Evolutionary conservation across 2,797 vertebrate genomes (phyloP).

Genomic region (Dermochelys coriacea): DNA sequence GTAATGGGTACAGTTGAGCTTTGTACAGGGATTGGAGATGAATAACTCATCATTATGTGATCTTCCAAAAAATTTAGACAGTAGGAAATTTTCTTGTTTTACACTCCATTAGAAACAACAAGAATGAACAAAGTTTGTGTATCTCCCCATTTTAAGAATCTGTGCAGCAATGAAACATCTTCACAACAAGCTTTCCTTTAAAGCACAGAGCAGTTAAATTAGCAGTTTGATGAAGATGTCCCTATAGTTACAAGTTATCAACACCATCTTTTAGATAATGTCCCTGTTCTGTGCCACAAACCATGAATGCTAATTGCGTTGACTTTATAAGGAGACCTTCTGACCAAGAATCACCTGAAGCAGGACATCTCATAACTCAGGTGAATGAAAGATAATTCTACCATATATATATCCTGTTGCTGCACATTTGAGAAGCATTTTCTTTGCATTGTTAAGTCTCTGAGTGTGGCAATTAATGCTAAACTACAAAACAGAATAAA

Average conservation of each 20-base stretch:
- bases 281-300: not conserved
- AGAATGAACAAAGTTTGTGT: not conserved
- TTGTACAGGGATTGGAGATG: conserved; percentile 48
- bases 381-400: not conserved
- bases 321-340: not conserved
- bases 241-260: not conserved
- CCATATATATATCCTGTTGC: not conserved
- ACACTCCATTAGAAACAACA: not conserved
- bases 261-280: not conserved
- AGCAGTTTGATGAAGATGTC: not conserved
- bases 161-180: not conserved
- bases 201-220: not conserved
- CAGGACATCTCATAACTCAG: too few relatives aligned
- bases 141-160: not conserved
- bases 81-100: conserved; percentile 49
- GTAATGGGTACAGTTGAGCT: conserved; percentile 70
- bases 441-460: not conserved
- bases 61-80: conserved; percentile 59
- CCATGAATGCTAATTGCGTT: not conserved
- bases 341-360: not conserved
- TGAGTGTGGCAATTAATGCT: not conserved
- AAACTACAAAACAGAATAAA: conserved; percentile 1
- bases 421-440: not conserved
- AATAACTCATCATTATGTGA: conserved; percentile 60
- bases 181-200: not conserved